Evolutionary conservation across 2,888 invertebrate species (phyloP).

Genomic region (Frankliniella fusca): DNA sequence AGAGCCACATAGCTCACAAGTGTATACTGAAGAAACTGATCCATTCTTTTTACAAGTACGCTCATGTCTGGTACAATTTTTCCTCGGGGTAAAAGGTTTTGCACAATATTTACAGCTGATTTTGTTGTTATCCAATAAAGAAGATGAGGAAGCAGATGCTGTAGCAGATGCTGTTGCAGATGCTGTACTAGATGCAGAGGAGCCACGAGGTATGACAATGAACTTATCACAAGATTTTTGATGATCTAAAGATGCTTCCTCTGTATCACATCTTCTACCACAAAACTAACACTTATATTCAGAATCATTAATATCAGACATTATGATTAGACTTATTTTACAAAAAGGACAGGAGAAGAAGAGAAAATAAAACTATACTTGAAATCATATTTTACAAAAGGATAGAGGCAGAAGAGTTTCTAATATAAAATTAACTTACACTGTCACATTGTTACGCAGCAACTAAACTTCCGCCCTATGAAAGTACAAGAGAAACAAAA

Average conservation of each 20-base stretch:
- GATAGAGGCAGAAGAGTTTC: background rate
- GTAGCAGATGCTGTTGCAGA: background rate
- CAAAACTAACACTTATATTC: background rate
- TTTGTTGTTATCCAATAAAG: too few relatives aligned
- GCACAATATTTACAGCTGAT: too few relatives aligned
- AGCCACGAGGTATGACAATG: background rate
- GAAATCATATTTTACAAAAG: background rate
- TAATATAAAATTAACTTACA: too few relatives aligned
- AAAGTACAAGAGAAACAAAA: too few relatives aligned
- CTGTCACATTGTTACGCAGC: too few relatives aligned
- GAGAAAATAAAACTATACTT: background rate
- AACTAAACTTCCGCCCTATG: too few relatives aligned
- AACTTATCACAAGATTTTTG: background rate
- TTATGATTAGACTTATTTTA: background rate
- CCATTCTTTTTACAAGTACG: too few relatives aligned
- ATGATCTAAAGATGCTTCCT: background rate
- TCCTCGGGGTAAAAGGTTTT: too few relatives aligned
- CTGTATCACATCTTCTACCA: background rate
- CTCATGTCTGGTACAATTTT: too few relatives aligned
- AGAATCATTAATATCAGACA: background rate
- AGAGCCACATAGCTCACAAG: too few relatives aligned
- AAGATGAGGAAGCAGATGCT: too few relatives aligned
- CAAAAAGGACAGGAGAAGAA: background rate
- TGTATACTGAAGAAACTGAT: too few relatives aligned
- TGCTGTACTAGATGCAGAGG: background rate